phyloP scores from a whole-genome alignment of 37 sponge, comb jelly and placozoan species.

The Agelas oroides region DNA sequence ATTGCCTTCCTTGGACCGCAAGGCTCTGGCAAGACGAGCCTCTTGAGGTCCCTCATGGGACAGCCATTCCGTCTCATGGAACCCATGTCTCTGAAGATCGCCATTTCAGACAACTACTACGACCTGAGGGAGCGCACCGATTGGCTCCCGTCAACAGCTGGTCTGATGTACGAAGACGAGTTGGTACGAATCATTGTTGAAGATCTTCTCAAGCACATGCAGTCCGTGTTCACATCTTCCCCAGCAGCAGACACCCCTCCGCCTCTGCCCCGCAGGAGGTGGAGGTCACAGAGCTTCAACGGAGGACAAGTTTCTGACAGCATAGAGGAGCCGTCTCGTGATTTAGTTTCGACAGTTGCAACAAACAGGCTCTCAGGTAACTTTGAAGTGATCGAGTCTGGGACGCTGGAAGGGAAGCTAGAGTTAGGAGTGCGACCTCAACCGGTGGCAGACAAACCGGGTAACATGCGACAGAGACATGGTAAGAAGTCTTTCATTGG shows the following conservation, averaged over 20 bases:
- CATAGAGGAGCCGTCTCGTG: not conserved
- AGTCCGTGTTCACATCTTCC: not conserved
- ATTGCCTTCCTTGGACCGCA: conserved; percentile 66
- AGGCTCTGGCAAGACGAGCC: conserved; percentile 87
- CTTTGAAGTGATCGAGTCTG: conserved; percentile 43
- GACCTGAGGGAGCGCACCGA: conserved; percentile 16
- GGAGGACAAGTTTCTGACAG: not conserved
- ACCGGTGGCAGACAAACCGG: not conserved
- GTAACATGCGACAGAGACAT: too few species aligned
- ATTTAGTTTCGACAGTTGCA: not conserved
- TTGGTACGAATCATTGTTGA: conserved; percentile 59
- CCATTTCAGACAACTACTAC: conserved; percentile 3
- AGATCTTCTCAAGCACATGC: conserved; percentile 51
- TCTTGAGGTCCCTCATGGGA: conserved; percentile 54
- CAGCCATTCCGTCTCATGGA: conserved; percentile 62
- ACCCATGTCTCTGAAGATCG: conserved; percentile 20
- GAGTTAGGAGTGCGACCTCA: conserved; percentile 28
- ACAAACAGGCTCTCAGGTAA: conserved; percentile 26
- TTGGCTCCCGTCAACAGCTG: conserved; percentile 35
- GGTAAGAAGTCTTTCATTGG: not conserved
- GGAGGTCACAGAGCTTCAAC: conserved; percentile 26
- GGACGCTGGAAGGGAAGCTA: conserved; percentile 25
- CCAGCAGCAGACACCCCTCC: conserved; percentile 19
- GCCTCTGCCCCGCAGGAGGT: conserved; percentile 7
- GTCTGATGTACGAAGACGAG: conserved; percentile 63